Base-by-base conservation (phyloP, 2,797 vertebrate genomes). In the Knipowitschia caucasica region DNA sequence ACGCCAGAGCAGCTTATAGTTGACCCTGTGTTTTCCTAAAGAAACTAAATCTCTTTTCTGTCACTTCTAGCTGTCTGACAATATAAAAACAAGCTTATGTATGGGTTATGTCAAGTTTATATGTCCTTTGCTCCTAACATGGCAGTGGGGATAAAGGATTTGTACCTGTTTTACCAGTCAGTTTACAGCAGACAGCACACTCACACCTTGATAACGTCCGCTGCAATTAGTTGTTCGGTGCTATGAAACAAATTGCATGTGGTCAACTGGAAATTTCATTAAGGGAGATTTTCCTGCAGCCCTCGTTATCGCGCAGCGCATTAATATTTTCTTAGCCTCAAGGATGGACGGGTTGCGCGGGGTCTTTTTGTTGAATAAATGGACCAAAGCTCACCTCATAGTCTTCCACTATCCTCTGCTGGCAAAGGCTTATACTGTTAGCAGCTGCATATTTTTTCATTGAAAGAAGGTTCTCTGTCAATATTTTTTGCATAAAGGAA, bases 231-330 rank as follows among this genome's bases (percentile, higher is more conserved):
- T 90, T 90, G 87, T 89, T 88, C 85, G 64, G 80, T 66, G 79
- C 78, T 81, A 90, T 90, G 89, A 92, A 91, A 91, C 91, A 91
- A 91, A 92, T 91, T 92, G 89, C 89, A 92, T 91, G 89, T 92
- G 91, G 89, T 92, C 91, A 91, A 91, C 90, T 91, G 90, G 91
- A 92, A 92, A 91, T 92, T 92, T 91, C 91, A 92, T 92, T 92
- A 92, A 88, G 85, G 84, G 74, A 90, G 89, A 90, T 90, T 91
- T 90, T 89, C 85, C 83, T 85, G 83, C 54, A 80, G 85, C 86
- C 82, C 73, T 88, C 82, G 85, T 90, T 92, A 92, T 92, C 90
- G 69, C 86, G 55, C 66, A 21, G 71, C 63, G 80, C 88, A 90
- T 92, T 91, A 90, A 91, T 90, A 90, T 91, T 92, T 91, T 86